Evolutionary conservation across 2,797 vertebrate species (phyloP).

Genomic region (Alexandromys oeconomus): DNA sequence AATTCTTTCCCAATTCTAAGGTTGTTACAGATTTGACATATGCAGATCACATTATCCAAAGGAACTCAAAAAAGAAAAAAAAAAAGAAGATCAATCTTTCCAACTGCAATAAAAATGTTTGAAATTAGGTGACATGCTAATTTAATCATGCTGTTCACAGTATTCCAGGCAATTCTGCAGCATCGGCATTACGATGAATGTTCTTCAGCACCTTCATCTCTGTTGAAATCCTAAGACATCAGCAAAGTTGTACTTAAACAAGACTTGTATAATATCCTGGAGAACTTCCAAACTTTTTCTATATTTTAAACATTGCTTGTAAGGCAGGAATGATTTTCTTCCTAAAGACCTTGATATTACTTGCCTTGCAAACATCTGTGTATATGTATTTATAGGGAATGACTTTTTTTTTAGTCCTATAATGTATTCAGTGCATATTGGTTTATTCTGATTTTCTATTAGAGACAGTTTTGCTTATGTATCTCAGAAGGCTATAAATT

Average conservation of each 20-base stretch:
- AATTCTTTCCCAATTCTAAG: neutral
- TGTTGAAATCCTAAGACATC: neutral
- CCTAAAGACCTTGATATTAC: neutral
- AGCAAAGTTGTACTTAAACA: neutral
- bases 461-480: neutral
- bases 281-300: slow-evolving; percentile 3
- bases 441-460: slow-evolving; percentile 34
- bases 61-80: neutral
- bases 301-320: slow-evolving; percentile 55
- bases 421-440: neutral
- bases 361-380: slow-evolving; percentile 55
- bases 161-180: neutral
- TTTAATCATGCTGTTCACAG: neutral
- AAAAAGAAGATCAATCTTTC: neutral
- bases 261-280: neutral
- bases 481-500: neutral
- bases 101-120: neutral
- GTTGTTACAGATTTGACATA: rapidly evolving
- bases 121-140: neutral
- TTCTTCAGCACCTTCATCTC: neutral
- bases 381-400: slow-evolving; percentile 20
- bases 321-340: slow-evolving; percentile 44
- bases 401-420: neutral
- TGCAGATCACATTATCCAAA: neutral
- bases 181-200: rapidly evolving